Evolutionary conservation across 2,888 invertebrate genomes (phyloP), one percentile per base, ranked within the genome.

Genomic region (Calephelis perditalis): DNA sequence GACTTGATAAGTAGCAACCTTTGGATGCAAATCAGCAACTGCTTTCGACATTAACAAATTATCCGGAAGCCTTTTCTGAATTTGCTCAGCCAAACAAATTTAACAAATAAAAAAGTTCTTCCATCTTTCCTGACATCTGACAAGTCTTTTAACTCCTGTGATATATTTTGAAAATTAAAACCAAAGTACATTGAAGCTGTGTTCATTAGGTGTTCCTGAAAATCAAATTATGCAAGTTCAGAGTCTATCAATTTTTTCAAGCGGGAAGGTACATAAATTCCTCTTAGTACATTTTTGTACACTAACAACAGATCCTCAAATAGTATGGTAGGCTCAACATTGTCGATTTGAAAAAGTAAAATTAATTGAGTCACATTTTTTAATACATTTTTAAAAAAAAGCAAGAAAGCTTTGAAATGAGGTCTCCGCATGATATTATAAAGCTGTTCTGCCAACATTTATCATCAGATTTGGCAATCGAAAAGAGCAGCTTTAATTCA

Each of bases 141-240:
- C 3, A 5, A 44, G 44, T 44, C 44, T 44, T 44, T 10, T 5
- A 44, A 44, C 5, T 45, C 45, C 10, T 45, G 45, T 7, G 45
- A 45, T 45, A 45, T 45, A 9, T 1, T 45, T 45, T 10, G 45
- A 45, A 45, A 44, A 44, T 44, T 11, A 44, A 44, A 44, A 8
- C 44, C 44, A 8, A 44, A 44, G 1, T 44, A 44, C 44, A 44
- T 44, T 44, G 44, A 44, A 7, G 44, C 44, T 6, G 15, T 59
- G 60, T 69, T 65, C 71, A 73, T 73, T 9, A 71, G 64, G 69
- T 67, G 64, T 64, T 55, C 52, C 63, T 64, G 37, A 57, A 75
- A 76, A 64, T 72, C 63, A 45, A 72, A 75, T 43, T 60, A 63
- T 4, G 36, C 12, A 36, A 55, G 55, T 55, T 36, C 36, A 55